These are phyloP conservation scores for Galeopsomyia nigrocyanea DNA, from an alignment of 2,888 invertebrate genomes.

Conservation along the genomic window DNA sequence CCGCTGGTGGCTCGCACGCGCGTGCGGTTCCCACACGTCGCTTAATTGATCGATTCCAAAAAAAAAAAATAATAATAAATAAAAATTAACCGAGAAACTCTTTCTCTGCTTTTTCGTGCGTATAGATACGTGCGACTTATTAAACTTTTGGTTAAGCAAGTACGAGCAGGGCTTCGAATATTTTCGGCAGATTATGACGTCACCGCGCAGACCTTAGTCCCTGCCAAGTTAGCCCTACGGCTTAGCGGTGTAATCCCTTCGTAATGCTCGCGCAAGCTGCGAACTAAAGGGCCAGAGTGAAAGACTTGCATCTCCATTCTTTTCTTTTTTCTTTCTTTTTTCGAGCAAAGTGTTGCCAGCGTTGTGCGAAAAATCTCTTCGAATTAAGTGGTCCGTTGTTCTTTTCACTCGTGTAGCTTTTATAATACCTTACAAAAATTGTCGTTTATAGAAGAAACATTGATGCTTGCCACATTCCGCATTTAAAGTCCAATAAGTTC, in stretches of 20 bases:
- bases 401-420: no score
- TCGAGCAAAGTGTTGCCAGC: not conserved
- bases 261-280: conserved; percentile 56
- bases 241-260: conserved; percentile 68
- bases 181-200: conserved; percentile 68
- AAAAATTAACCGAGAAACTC: no score
- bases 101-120: no score
- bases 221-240: conserved; percentile 64
- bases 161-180: conserved; percentile 58
- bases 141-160: no score
- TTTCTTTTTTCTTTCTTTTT: conserved; percentile 16
- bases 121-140: no score
- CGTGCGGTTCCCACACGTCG: conserved; percentile 68
- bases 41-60: conserved; percentile 69
- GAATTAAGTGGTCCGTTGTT: not conserved
- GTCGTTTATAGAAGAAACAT: no score
- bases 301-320: conserved; percentile 1
- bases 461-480: no score
- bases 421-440: no score
- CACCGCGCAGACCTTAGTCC: conserved; percentile 53
- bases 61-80: conserved; percentile 32
- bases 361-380: not conserved
- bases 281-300: not conserved
- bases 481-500: no score
- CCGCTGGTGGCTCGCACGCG: conserved; percentile 60